A percentile compares a stretch with the other conserved stretches of the same genome.
These are phyloP conservation scores for Macrotus californicus DNA, from an alignment of 2,113 vertebrate genomes.

Conservation along the genomic window DNA sequence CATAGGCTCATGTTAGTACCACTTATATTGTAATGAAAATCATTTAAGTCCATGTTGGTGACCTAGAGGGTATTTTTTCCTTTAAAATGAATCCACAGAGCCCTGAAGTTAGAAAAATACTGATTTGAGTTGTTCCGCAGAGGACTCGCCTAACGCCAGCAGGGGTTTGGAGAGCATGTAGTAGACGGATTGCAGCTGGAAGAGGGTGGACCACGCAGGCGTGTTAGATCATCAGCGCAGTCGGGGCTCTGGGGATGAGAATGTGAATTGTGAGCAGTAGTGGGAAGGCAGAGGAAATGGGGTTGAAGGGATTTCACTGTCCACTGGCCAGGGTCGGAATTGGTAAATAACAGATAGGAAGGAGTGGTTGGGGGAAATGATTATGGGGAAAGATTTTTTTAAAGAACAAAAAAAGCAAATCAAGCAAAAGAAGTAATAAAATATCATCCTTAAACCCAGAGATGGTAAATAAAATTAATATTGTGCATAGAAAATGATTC, in stretches of 20 bases:
- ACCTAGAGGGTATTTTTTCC: not conserved
- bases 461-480: not conserved
- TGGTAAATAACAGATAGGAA: not conserved
- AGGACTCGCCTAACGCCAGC: not conserved
- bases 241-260: not conserved
- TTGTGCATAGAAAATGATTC: not conserved
- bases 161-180: not conserved
- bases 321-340: not conserved
- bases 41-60: not conserved
- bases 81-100: not conserved
- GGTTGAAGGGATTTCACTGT: not conserved
- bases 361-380: not conserved
- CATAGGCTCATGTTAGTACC: not conserved
- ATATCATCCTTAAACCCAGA: not conserved
- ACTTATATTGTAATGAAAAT: not conserved
- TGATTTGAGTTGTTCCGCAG: not conserved
- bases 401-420: not conserved
- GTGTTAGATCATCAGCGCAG: not conserved
- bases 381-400: not conserved
- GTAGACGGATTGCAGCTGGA: not conserved
- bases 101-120: not conserved
- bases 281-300: not conserved
- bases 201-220: not conserved
- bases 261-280: not conserved
- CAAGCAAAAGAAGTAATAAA: not conserved